Percentiles rank a stretch among this genome's conserved stretches.
Evolutionary conservation across 2,888 invertebrate genomes (phyloP).

Genomic region (Leuctra nigra): DNA sequence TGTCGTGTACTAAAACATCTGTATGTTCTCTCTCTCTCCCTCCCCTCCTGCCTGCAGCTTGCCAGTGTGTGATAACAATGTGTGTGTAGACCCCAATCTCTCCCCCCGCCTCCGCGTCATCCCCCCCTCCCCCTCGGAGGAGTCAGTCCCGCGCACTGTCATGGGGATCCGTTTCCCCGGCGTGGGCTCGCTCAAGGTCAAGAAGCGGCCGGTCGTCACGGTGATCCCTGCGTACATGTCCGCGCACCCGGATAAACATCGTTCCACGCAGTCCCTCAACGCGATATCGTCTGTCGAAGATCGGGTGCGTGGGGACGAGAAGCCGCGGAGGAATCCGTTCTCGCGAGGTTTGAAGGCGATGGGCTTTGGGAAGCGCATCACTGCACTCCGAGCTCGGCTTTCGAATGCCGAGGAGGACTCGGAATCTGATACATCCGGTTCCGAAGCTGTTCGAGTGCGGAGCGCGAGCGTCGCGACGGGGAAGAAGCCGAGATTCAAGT

Average conservation of each 20-base stretch:
- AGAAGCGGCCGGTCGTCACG: constrained; percentile 20
- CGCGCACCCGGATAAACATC: neutral
- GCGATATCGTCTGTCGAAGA: neutral
- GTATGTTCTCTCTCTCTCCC: constrained; percentile 11
- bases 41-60: constrained; percentile 20
- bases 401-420: constrained; percentile 43
- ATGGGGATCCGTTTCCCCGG: constrained; percentile 23
- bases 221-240: constrained; percentile 23
- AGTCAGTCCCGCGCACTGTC: constrained; percentile 16
- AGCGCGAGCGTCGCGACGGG: constrained; percentile 38
- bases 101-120: constrained; percentile 26
- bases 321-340: constrained; percentile 45
- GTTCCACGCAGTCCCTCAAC: constrained; percentile 8
- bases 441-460: constrained; percentile 40
- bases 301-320: constrained; percentile 34
- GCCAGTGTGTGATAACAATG: constrained; percentile 19
- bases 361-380: constrained; percentile 56
- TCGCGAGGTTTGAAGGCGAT: constrained; percentile 56
- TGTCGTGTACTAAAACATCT: constrained; percentile 25
- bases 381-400: constrained; percentile 50
- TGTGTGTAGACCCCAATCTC: constrained; percentile 21
- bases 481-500: constrained; percentile 23
- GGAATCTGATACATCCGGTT: constrained; percentile 39
- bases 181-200: constrained; percentile 11
- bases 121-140: constrained; percentile 22